Conservation (phyloP, 2,113 vertebrate species). For the Petrocephalus microphthalmus region DNA sequence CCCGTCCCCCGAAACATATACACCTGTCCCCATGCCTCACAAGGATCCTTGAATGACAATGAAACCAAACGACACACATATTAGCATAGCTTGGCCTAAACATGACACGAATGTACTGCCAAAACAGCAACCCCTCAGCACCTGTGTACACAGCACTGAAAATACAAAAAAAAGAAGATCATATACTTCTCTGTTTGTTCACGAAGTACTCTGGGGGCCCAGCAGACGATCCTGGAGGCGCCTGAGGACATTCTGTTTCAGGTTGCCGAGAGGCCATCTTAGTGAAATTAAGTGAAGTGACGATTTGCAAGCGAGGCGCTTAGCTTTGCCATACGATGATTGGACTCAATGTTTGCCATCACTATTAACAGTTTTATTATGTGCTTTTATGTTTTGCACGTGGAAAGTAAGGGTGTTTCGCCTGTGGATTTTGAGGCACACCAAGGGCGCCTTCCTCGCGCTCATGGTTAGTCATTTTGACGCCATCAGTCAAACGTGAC, state of each 20-base stretch:
- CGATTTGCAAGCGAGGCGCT: neutral
- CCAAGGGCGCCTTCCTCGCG: neutral
- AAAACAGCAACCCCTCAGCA: neutral
- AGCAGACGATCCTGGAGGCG: neutral
- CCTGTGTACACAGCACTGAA: neutral
- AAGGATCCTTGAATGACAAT: too few species aligned
- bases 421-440: neutral
- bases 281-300: neutral
- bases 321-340: neutral
- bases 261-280: neutral
- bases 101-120: neutral
- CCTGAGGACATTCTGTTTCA: neutral
- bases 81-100: neutral
- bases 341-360: neutral
- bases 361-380: neutral
- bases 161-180: neutral
- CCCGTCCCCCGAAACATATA: too few species aligned
- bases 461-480: neutral
- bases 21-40: too few species aligned
- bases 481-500: neutral
- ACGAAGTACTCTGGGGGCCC: neutral
- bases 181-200: neutral
- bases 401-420: neutral
- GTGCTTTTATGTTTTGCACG: neutral
- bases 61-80: neutral